These are phyloP conservation scores for Panurus biarmicus DNA, from an alignment of 2,113 vertebrate genomes.

Conservation along the genomic window DNA sequence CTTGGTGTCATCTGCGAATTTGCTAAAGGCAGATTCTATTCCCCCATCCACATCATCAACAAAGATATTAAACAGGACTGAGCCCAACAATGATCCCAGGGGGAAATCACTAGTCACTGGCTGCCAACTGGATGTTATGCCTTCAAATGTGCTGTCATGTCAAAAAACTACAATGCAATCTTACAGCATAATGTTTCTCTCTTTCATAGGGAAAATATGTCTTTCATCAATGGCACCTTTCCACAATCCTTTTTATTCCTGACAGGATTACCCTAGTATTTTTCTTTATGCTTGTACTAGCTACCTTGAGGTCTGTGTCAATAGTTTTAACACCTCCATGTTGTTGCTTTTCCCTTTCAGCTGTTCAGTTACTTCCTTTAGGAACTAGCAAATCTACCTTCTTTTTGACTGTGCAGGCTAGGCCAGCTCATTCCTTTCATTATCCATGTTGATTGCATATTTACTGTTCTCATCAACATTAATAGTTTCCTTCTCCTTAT, in stretches of 20 bases:
- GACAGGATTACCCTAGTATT: not conserved
- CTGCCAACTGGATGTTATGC: not conserved
- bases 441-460: not conserved
- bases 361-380: not conserved
- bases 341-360: not conserved
- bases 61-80: not conserved
- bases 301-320: not conserved
- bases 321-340: not conserved
- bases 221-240: not conserved
- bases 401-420: not conserved
- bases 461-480: constrained; percentile 5
- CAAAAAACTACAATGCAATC: not conserved
- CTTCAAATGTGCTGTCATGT: not conserved
- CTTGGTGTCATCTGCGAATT: not conserved
- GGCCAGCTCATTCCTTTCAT: not conserved
- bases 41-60: not conserved
- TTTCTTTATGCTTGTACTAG: not conserved
- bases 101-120: not conserved
- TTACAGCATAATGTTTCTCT: not conserved
- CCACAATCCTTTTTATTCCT: not conserved
- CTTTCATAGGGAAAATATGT: not conserved
- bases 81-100: not conserved
- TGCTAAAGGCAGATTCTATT: not conserved
- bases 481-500: constrained; percentile 17
- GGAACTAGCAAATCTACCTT: not conserved